A percentile compares a stretch with the other conserved stretches of the same genome.
phyloP scores from a whole-genome alignment of 2,888 invertebrate genomes.

The Prionchulus punctatus region DNA sequence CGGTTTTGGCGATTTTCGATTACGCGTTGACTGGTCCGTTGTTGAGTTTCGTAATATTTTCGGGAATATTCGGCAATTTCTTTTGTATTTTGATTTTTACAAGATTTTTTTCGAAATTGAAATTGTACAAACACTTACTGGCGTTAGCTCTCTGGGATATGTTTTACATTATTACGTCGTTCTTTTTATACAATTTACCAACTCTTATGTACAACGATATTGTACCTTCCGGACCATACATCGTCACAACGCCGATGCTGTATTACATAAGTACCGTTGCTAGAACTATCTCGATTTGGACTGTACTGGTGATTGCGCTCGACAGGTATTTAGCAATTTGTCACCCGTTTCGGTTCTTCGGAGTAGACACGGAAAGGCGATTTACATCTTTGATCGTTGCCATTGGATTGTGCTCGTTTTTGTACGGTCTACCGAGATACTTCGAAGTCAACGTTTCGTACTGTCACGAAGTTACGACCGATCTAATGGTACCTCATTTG shows the following conservation, averaged over 20 bases:
- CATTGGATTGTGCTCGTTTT: background rate
- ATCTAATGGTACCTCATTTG: background rate
- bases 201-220: background rate
- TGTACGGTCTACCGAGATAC: background rate
- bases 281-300: background rate
- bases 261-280: background rate
- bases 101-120: background rate
- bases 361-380: background rate
- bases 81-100: background rate
- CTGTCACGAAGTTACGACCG: background rate
- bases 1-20: background rate
- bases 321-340: background rate
- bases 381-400: background rate
- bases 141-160: background rate
- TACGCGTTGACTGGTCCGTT: background rate
- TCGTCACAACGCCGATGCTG: background rate
- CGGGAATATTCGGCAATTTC: background rate
- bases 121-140: background rate
- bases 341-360: background rate
- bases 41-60: background rate
- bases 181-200: background rate
- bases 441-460: background rate
- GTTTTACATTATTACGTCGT: background rate
- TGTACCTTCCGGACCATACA: background rate
- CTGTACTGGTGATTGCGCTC: background rate